phyloP scores from a whole-genome alignment of 2,888 invertebrate genomes.

The Pedicia rivosa region DNA sequence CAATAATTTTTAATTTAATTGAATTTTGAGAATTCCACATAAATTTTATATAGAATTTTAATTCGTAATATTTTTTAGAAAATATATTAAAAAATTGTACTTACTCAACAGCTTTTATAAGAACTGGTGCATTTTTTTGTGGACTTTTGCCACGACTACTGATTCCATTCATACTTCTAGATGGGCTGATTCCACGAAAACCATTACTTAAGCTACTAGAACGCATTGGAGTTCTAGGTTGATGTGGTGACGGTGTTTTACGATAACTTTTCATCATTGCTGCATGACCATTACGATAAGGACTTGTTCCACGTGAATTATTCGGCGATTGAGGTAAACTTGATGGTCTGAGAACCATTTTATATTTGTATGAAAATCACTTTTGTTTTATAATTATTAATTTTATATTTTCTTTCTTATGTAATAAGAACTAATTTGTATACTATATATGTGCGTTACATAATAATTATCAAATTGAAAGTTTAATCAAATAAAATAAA shows the following conservation, averaged over 20 bases:
- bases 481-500: too few species aligned
- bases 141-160: conserved; percentile 5
- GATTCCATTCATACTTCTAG: conserved; percentile 7
- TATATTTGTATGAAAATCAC: not conserved
- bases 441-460: too few species aligned
- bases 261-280: not conserved
- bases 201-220: conserved; percentile 5
- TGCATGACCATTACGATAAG: not conserved
- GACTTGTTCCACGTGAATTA: conserved; percentile 1
- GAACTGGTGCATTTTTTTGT: conserved; percentile 24
- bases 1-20: too few species aligned
- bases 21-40: too few species aligned
- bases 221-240: conserved; percentile 1
- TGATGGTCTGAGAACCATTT: conserved; percentile 5
- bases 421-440: too few species aligned
- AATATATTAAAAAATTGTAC: conserved; percentile 16
- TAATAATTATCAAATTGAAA: too few species aligned
- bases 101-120: conserved; percentile 29
- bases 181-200: conserved; percentile 5
- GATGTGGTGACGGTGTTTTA: conserved; percentile 5
- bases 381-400: too few species aligned
- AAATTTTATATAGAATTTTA: too few species aligned
- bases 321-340: conserved; percentile 2
- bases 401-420: too few species aligned
- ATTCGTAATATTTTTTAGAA: too few species aligned